A percentile compares a stretch with the other conserved stretches of the same genome.
Conservation (phyloP, 2,888 invertebrate genomes). For the Platerodrilus igneus region DNA sequence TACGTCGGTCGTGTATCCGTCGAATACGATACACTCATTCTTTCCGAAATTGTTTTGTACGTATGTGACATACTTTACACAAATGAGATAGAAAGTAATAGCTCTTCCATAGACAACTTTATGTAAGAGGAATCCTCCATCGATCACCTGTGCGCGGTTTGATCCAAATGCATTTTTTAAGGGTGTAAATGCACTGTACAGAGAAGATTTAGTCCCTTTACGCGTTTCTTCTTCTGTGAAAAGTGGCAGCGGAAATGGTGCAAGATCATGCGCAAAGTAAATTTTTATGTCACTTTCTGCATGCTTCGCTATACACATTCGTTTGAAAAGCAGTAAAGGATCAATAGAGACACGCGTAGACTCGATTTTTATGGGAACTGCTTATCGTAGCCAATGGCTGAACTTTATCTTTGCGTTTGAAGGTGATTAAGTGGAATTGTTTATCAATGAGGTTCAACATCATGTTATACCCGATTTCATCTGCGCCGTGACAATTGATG, state of each 20-base stretch:
- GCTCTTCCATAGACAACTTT: neutral
- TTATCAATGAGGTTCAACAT: neutral
- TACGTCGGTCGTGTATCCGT: neutral
- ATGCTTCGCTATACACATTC: constrained; percentile 3
- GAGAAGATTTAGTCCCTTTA: neutral
- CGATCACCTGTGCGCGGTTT: no score
- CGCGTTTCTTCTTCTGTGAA: no score
- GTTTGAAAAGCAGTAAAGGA: constrained; percentile 3
- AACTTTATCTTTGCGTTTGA: constrained; percentile 1
- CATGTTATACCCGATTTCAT: neutral
- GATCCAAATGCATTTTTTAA: constrained; percentile 3
- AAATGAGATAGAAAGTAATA: constrained; percentile 3
- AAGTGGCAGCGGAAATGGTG: no score
- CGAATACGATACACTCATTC: constrained; percentile 4
- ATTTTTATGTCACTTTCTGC: neutral
- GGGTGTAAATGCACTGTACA: neutral
- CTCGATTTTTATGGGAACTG: neutral
- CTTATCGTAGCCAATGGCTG: neutral
- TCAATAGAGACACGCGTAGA: neutral
- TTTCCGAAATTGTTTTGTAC: constrained; percentile 3
- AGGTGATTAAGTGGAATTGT: neutral
- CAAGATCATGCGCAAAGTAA: no score
- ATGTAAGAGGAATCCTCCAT: constrained; percentile 1
- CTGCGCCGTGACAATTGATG: constrained; percentile 1
- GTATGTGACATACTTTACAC: constrained; percentile 5